A percentile compares a stretch with the other conserved stretches of the same genome.
phyloP scores from a whole-genome alignment of 2,888 invertebrate genomes.

The Xylota sylvarum region DNA sequence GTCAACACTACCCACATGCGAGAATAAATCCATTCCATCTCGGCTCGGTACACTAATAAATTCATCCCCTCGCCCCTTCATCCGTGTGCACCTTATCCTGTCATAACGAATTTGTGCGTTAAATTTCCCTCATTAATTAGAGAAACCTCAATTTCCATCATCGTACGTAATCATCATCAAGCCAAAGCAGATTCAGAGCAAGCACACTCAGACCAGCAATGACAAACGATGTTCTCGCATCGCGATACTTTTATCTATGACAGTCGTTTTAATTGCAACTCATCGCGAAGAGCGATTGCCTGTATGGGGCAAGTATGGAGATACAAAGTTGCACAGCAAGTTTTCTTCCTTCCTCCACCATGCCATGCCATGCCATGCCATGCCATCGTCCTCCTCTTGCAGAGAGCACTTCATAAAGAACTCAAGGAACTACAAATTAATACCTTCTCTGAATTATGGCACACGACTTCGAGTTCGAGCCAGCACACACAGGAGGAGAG shows the following conservation, averaged over 20 bases:
- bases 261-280: constrained; percentile 76
- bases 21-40: constrained; percentile 54
- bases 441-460: constrained; percentile 69
- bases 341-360: constrained; percentile 21
- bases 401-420: constrained; percentile 44
- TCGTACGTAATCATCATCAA: constrained; percentile 24
- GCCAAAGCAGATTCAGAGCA: constrained; percentile 27
- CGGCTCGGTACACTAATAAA: constrained; percentile 30
- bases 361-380: too few species aligned
- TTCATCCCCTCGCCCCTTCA: constrained; percentile 6
- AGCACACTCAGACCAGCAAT: constrained; percentile 54
- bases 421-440: constrained; percentile 66
- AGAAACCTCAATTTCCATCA: constrained; percentile 75
- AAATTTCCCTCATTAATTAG: constrained; percentile 75
- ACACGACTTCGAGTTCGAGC: constrained; percentile 67
- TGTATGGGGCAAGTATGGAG: too few species aligned
- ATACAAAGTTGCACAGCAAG: constrained; percentile 52
- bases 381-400: too few species aligned
- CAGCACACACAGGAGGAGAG: constrained; percentile 37
- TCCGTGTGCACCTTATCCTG: constrained; percentile 34
- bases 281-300: constrained; percentile 71
- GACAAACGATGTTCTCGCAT: constrained; percentile 73
- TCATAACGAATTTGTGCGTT: constrained; percentile 70
- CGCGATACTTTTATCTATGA: constrained; percentile 76
- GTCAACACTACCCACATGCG: constrained; percentile 60